phyloP scores from a whole-genome alignment of 2,888 invertebrate species.

The Parnassius smintheus region DNA sequence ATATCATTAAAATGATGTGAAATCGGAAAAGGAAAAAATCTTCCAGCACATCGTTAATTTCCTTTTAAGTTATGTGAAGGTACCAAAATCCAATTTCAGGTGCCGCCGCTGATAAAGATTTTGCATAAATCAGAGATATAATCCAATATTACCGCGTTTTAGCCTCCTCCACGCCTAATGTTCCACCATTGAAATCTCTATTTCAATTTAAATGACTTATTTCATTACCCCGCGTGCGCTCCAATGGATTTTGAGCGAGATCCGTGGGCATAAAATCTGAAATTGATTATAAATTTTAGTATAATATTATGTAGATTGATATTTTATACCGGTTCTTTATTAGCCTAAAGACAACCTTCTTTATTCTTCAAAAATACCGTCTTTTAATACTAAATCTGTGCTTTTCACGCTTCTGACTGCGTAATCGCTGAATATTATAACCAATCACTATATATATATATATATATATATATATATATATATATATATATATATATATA shows the following conservation, averaged over 20 bases:
- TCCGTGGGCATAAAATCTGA: conserved; percentile 66
- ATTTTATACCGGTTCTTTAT: conserved; percentile 43
- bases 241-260: conserved; percentile 53
- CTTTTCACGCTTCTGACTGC: neutral
- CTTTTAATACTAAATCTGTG: conserved; percentile 3
- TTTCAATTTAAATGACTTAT: conserved; percentile 80
- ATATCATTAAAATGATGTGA: neutral
- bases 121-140: conserved; percentile 79
- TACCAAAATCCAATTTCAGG: conserved; percentile 73
- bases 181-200: conserved; percentile 73
- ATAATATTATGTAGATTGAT: conserved; percentile 55
- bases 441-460: no score
- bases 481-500: no score
- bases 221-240: conserved; percentile 67
- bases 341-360: conserved; percentile 25
- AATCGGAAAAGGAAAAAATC: neutral
- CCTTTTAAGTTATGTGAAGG: conserved; percentile 57
- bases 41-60: conserved; percentile 26
- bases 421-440: neutral
- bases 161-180: conserved; percentile 66
- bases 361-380: conserved; percentile 12
- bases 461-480: no score
- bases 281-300: conserved; percentile 76
- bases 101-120: conserved; percentile 74
- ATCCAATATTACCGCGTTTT: conserved; percentile 76